A percentile compares a stretch with the other conserved stretches of the same genome.
Conservation (phyloP, 1,140 invertebrate species). For the Drosophila pseudoobscura region DNA sequence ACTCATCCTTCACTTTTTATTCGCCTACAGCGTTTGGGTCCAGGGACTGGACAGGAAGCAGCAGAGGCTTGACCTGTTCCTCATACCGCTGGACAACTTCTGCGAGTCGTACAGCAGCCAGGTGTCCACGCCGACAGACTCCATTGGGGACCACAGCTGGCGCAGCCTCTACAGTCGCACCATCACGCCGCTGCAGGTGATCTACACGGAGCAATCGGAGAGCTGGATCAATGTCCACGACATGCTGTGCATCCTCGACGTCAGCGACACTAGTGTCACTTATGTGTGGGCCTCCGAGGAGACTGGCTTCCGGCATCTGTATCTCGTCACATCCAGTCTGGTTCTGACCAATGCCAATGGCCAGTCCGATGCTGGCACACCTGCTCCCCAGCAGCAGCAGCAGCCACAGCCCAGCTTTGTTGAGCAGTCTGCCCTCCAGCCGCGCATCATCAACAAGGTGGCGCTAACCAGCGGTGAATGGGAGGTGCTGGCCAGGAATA, state of each 20-base stretch:
- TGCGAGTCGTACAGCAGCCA: conserved; percentile 86
- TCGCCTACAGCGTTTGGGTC: conserved; percentile 90
- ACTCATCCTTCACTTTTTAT: not conserved
- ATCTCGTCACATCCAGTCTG: conserved; percentile 86
- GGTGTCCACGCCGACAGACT: conserved; percentile 84
- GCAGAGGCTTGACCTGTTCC: conserved; percentile 89
- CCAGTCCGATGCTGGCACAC: conserved; percentile 44
- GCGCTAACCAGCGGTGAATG: conserved; percentile 92
- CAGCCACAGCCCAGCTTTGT: conserved; percentile 60
- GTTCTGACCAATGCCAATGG: conserved; percentile 59
- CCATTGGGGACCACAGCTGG: conserved; percentile 82
- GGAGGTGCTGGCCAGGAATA: conserved; percentile 90
- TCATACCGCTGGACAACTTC: conserved; percentile 90
- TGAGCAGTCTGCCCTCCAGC: conserved; percentile 64
- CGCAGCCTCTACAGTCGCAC: conserved; percentile 73
- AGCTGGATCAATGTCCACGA: conserved; percentile 97
- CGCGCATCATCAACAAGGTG: conserved; percentile 78
- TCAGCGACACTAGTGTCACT: conserved; percentile 84
- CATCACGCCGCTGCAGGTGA: conserved; percentile 84
- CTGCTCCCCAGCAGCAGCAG: conserved; percentile 43
- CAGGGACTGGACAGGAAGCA: conserved; percentile 94
- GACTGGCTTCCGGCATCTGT: conserved; percentile 95
- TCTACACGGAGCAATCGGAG: conserved; percentile 88
- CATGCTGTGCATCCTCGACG: conserved; percentile 91
- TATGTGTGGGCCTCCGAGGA: conserved; percentile 97